Conservation (phyloP, 2,113 vertebrate genomes). For the Megaceryle torquata region DNA sequence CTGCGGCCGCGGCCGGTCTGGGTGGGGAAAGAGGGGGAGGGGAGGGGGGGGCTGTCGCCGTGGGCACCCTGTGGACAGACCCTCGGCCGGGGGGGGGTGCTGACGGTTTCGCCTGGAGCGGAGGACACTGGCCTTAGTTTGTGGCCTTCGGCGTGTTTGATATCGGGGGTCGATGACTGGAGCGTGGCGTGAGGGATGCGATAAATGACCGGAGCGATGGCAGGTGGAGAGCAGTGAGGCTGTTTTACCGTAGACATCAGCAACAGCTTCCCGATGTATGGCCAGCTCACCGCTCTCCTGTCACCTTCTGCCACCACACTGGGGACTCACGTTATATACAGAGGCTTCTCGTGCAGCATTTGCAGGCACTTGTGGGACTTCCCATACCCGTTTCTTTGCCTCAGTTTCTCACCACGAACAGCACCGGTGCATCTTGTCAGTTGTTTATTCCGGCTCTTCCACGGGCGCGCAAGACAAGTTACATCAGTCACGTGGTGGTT, state of each 20-base stretch:
- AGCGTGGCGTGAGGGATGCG: neutral
- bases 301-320: accelerated
- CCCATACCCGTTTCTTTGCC: neutral
- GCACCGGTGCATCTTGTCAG: accelerated
- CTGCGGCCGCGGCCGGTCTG: too few species aligned
- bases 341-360: accelerated
- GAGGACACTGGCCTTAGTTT: neutral
- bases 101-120: neutral
- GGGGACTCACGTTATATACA: accelerated
- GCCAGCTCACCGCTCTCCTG: neutral
- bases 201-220: accelerated
- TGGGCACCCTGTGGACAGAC: too few species aligned
- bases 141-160: neutral
- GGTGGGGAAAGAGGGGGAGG: too few species aligned
- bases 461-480: neutral
- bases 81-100: too few species aligned
- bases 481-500: neutral
- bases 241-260: neutral
- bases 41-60: too few species aligned
- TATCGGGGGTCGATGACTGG: accelerated
- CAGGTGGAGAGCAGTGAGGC: neutral
- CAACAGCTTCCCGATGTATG: accelerated
- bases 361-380: neutral
- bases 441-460: neutral
- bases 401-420: neutral